These are phyloP conservation scores for Myotis yumanensis DNA, from an alignment of 2,113 vertebrate genomes.

Conservation along the genomic window DNA sequence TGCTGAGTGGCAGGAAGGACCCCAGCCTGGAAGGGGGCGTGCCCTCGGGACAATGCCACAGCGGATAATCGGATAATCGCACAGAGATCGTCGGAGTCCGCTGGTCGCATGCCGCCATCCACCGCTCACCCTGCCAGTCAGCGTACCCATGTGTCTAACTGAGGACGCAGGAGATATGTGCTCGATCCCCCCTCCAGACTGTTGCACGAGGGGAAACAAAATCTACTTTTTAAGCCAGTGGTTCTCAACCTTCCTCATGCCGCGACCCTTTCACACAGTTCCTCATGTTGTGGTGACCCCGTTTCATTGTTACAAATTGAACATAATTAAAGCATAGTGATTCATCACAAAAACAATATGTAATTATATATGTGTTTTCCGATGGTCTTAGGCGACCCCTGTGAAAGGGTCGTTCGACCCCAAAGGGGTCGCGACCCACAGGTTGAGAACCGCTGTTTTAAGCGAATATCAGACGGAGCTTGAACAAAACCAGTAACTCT, in stretches of 20 bases:
- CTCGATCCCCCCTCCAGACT: constrained; percentile 55
- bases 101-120: fast-evolving
- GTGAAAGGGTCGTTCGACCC: too few relatives aligned
- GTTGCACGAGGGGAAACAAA: neutral
- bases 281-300: too few relatives aligned
- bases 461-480: constrained; percentile 54
- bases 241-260: too few relatives aligned
- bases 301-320: too few relatives aligned
- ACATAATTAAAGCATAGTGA: too few relatives aligned
- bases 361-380: too few relatives aligned
- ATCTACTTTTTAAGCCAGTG: too few relatives aligned
- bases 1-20: neutral
- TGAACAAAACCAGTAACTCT: constrained; percentile 71
- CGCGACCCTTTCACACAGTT: too few relatives aligned
- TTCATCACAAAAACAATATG: too few relatives aligned
- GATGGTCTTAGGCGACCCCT: too few relatives aligned
- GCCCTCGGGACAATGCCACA: neutral
- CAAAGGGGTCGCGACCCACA: too few relatives aligned
- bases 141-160: neutral
- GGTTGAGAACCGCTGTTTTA: neutral
- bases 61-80: neutral
- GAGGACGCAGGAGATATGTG: constrained; percentile 29
- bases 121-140: neutral
- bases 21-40: neutral
- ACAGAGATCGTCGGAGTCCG: neutral